Evolutionary conservation across 2,888 invertebrate genomes (phyloP), one percentile per base, ranked within the genome.

Genomic region (Idaea straminata): DNA sequence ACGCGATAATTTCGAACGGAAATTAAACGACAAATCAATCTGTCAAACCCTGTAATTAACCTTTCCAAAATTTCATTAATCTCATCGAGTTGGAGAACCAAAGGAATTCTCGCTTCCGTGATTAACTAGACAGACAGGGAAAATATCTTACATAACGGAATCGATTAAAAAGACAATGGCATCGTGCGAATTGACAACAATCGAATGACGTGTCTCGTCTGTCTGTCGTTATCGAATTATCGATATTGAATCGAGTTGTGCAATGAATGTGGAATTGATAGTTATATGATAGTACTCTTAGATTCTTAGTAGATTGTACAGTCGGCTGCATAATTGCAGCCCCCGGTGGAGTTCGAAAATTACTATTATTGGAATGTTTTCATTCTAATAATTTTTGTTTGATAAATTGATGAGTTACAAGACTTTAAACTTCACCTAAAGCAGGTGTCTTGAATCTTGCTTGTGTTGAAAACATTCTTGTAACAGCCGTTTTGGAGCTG

Each of bases 101-200:
- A 47, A 5, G 47, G 10, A 47, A 47, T 7, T 47, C 10, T 10
- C 47, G 47, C 10, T 47, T 47, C 47, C 76, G 70, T 76, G 76
- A 70, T 72, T 68, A 59, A 57, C 62, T 64, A 13, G 62, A 63
- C 67, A 13, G 62, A 63, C 67, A 64, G 47, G 47, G 47, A 71
- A 70, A 47, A 47, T 47, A 47, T 47, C 47, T 76, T 76, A 76
- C 74, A 74, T 72, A 80, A 77, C 73, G 67, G 75, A 76, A 77
- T 74, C 75, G 69, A 74, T 76, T 77, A 75, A 74, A 76, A 73
- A 77, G 77, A 79, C 79, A 79, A 79, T 78, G 74, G 74, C 77
- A 75, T 74, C 79, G 78, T 79, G 80, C 70, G 81, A 81, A 78
- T 67, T 69, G 69, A 64, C 65, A 70, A 78, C 75, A 76, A 76